Conservation (phyloP, 1,140 invertebrate species). For the Papilio xuthus region DNA sequence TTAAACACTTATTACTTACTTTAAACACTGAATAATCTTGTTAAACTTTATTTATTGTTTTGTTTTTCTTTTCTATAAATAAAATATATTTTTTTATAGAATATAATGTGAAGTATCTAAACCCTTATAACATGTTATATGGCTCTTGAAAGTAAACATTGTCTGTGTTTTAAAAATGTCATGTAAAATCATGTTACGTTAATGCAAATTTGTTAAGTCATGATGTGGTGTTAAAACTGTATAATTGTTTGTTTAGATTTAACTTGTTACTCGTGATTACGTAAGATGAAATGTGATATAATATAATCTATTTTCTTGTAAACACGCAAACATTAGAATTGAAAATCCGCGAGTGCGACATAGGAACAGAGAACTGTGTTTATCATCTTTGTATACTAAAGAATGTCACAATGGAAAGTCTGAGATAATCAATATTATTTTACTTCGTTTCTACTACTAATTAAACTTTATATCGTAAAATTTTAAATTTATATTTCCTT, state of each 20-base stretch:
- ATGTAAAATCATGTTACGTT: not conserved
- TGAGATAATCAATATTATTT: too few species aligned
- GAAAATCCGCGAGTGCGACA: not conserved
- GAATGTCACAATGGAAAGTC: not conserved
- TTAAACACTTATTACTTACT: too few species aligned
- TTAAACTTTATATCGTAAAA: too few species aligned
- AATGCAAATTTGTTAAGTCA: not conserved
- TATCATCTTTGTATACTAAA: not conserved
- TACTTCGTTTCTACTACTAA: too few species aligned
- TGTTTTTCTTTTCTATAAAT: too few species aligned
- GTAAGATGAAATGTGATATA: not conserved
- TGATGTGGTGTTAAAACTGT: not conserved
- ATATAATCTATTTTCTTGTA: not conserved
- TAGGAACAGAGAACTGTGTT: too few species aligned
- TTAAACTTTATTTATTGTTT: too few species aligned
- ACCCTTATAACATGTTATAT: not conserved
- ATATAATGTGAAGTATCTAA: not conserved
- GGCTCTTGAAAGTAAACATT: not conserved
- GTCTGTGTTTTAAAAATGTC: not conserved
- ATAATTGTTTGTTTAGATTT: conserved; percentile 15
- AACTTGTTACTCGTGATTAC: not conserved
- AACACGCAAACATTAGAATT: not conserved
- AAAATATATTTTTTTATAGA: too few species aligned
- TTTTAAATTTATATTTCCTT: too few species aligned
- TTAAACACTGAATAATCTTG: too few species aligned